These are phyloP conservation scores for Athalia rosae DNA, from an alignment of 2,888 invertebrate genomes.

Conservation along the genomic window DNA sequence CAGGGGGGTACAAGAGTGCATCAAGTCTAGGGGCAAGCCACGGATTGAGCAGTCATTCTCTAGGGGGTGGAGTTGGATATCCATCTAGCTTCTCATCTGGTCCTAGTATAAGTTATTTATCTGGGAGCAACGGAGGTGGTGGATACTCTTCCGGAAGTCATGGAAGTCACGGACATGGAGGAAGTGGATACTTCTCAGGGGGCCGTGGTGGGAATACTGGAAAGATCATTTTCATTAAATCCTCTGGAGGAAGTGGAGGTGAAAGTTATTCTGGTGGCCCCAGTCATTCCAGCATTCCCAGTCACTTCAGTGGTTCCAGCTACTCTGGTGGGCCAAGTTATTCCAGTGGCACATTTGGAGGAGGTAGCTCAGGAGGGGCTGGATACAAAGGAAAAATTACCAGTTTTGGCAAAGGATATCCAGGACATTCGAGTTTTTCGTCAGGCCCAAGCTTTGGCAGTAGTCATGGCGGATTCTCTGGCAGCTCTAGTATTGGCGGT, in stretches of 20 bases:
- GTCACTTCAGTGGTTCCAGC: constrained; percentile 32
- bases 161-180: constrained; percentile 36
- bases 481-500: constrained; percentile 48
- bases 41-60: constrained; percentile 23
- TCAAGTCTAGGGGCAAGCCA: constrained; percentile 28
- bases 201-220: constrained; percentile 52
- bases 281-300: constrained; percentile 40
- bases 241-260: constrained; percentile 52
- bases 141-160: constrained; percentile 46
- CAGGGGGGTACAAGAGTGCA: constrained; percentile 38
- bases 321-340: constrained; percentile 34
- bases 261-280: constrained; percentile 50
- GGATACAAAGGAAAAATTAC: constrained; percentile 59
- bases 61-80: constrained; percentile 23
- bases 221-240: constrained; percentile 62
- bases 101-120: constrained; percentile 29
- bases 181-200: constrained; percentile 44
- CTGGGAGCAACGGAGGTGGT: constrained; percentile 39
- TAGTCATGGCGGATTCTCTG: constrained; percentile 29
- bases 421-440: constrained; percentile 50
- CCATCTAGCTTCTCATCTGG: constrained; percentile 26
- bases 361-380: constrained; percentile 45
- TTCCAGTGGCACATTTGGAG: constrained; percentile 39
- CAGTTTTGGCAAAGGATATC: constrained; percentile 45
- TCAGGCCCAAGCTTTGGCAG: constrained; percentile 52